A percentile compares a stretch with the other conserved stretches of the same genome.
Evolutionary conservation across 2,888 invertebrate species (phyloP).

Genomic region (Monochamus alternatus): DNA sequence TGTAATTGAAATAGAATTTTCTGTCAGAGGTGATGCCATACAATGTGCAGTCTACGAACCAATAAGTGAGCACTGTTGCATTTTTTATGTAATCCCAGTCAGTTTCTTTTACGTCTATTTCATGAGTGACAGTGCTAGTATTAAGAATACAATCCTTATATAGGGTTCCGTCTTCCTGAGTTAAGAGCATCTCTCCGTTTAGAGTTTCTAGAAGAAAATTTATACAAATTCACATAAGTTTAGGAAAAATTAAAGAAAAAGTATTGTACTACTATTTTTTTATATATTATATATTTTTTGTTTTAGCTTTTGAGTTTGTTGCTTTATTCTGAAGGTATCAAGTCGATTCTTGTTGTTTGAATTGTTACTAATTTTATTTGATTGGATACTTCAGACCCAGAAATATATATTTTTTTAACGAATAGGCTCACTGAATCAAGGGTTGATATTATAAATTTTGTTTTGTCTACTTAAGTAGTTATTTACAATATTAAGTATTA

Average conservation of each 20-base stretch:
- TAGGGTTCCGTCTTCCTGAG: conserved; percentile 76
- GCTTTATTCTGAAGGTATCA: too few relatives aligned
- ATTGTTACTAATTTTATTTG: too few relatives aligned
- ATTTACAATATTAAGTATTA: too few relatives aligned
- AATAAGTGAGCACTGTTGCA: conserved; percentile 79
- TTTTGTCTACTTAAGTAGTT: too few relatives aligned
- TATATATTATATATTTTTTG: too few relatives aligned
- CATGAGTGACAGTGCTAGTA: conserved; percentile 74
- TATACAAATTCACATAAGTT: not conserved
- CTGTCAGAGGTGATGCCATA: conserved; percentile 78
- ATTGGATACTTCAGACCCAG: too few relatives aligned
- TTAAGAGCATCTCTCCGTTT: conserved; percentile 79
- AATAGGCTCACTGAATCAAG: too few relatives aligned
- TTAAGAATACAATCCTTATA: conserved; percentile 78
- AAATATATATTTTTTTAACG: too few relatives aligned
- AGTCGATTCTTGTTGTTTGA: too few relatives aligned
- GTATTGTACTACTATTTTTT: too few relatives aligned
- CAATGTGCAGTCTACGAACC: conserved; percentile 86
- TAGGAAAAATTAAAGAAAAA: not conserved
- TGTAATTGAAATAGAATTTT: conserved; percentile 78
- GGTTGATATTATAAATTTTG: too few relatives aligned
- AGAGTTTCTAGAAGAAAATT: conserved; percentile 76
- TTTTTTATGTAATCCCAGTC: conserved; percentile 77
- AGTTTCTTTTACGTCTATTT: conserved; percentile 74
- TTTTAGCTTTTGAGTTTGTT: too few relatives aligned